Base-by-base conservation (phyloP, 1,140 invertebrate species). In the Campoletis sonorensis region DNA sequence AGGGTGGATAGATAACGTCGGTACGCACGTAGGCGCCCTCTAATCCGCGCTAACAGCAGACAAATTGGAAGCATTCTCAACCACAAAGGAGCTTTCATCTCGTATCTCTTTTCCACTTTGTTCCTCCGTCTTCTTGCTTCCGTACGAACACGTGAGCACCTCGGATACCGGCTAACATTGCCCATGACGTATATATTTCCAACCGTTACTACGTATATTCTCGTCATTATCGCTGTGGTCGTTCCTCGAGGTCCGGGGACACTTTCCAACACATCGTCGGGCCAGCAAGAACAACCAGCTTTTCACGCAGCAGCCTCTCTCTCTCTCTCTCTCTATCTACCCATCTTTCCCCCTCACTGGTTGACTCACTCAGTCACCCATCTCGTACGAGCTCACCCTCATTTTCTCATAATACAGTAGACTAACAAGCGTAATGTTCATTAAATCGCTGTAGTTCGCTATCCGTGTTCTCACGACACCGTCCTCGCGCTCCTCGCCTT, bases 401-500 rank as follows among this genome's bases (percentile, higher is more conserved):
- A n/a, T 61, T 70, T 26, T 64, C 83, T 82, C 81, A 79, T 85
- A 86, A 85, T 84, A 82, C 83, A 84, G 78, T 83, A 76, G 82
- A 80, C 85, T 85, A 86, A 86, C 85, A 86, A 84, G 85, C 83
- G 82, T 87, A 84, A 87, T 87, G 86, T 86, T 87, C 85, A 87
- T 87, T 87, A 86, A 86, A 87, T 86, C 79, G 86, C 78, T 15
- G 61, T 72, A 23, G 21, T 23, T 70, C 30, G 51, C 73, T 71
- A 33, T 81, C 54, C 33, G 16, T 23, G n/a, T n/a, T n/a, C n/a
- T n/a, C n/a, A n/a, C n/a, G n/a, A n/a, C n/a, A n/a, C n/a, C n/a
- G n/a, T n/a, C n/a, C n/a, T n/a, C n/a, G n/a, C n/a, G n/a, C n/a
- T n/a, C n/a, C 37, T n/a, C 33, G 15, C 51, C 23, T 45, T 26